These are phyloP conservation scores for Prochilodus magdalenae DNA, from an alignment of 2,113 vertebrate genomes.

Conservation along the genomic window DNA sequence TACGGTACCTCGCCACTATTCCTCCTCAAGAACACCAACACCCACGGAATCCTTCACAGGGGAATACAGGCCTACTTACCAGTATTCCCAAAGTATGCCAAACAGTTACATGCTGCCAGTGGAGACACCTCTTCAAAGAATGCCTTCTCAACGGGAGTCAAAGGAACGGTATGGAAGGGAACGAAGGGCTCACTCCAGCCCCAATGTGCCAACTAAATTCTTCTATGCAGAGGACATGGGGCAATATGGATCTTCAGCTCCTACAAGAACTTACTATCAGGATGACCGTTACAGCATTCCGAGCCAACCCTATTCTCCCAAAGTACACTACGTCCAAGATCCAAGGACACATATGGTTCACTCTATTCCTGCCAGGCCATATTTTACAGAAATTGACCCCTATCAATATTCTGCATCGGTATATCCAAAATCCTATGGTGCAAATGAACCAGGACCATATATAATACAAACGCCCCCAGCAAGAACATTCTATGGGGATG, in stretches of 20 bases:
- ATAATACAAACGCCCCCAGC: conserved; percentile 83
- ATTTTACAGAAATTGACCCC: conserved; percentile 73
- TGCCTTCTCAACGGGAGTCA: conserved; percentile 76
- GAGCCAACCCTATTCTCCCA: conserved; percentile 74
- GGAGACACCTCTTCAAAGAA: conserved; percentile 78
- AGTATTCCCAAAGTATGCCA: conserved; percentile 80
- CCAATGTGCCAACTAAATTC: conserved; percentile 85
- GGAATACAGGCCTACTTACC: conserved; percentile 80
- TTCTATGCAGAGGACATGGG: conserved; percentile 88
- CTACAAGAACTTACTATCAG: conserved; percentile 78
- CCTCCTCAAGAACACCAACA: conserved; percentile 84
- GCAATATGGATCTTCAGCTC: conserved; percentile 76
- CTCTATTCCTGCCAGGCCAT: conserved; percentile 70
- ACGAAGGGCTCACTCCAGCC: conserved; percentile 80
- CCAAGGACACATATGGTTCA: conserved; percentile 76
- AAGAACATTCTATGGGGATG: conserved; percentile 78
- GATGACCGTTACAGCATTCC: conserved; percentile 78
- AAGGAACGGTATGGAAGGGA: conserved; percentile 82
- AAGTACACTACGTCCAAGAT: conserved; percentile 79
- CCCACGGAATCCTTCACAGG: conserved; percentile 87
- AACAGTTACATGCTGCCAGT: conserved; percentile 77
- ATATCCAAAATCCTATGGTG: conserved; percentile 74
- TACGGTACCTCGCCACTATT: conserved; percentile 82
- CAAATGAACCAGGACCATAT: conserved; percentile 78
- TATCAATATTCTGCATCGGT: conserved; percentile 69